These are phyloP conservation scores for Cyprinodon variegatus DNA, from an alignment of 2,113 vertebrate species.

Conservation along the genomic window DNA sequence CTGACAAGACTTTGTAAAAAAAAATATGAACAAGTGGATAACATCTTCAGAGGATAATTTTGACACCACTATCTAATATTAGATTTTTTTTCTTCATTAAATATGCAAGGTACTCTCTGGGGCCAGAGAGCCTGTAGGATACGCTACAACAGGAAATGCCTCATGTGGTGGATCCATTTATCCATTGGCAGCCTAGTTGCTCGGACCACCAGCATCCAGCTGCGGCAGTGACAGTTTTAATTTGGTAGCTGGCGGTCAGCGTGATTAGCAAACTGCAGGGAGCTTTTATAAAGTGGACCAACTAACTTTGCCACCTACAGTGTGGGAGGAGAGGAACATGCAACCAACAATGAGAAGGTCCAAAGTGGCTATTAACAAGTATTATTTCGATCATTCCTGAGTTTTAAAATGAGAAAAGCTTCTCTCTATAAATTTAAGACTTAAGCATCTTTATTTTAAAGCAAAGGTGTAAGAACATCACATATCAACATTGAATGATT, in stretches of 20 bases:
- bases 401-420: neutral
- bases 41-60: slow-evolving; percentile 6
- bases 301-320: slow-evolving; percentile 51
- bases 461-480: neutral
- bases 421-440: neutral
- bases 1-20: too few species aligned
- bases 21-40: neutral
- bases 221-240: slow-evolving; percentile 72
- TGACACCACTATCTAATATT: slow-evolving; percentile 8
- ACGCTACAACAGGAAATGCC: slow-evolving; percentile 57
- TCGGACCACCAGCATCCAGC: slow-evolving; percentile 56
- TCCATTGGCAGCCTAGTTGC: slow-evolving; percentile 55
- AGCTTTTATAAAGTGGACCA: slow-evolving; percentile 68
- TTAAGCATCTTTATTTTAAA: neutral
- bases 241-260: slow-evolving; percentile 70
- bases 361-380: slow-evolving; percentile 12
- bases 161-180: slow-evolving; percentile 68
- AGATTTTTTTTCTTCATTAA: slow-evolving; percentile 1
- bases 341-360: slow-evolving; percentile 37
- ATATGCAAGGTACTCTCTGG: slow-evolving; percentile 13
- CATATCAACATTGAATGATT: neutral
- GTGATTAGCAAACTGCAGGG: slow-evolving; percentile 73
- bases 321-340: slow-evolving; percentile 42
- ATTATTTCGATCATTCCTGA: slow-evolving; percentile 20
- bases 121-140: slow-evolving; percentile 28